Conservation (phyloP, 37 sponge, comb jelly and placozoan genomes). For the Aphrocallistes beatrix region DNA sequence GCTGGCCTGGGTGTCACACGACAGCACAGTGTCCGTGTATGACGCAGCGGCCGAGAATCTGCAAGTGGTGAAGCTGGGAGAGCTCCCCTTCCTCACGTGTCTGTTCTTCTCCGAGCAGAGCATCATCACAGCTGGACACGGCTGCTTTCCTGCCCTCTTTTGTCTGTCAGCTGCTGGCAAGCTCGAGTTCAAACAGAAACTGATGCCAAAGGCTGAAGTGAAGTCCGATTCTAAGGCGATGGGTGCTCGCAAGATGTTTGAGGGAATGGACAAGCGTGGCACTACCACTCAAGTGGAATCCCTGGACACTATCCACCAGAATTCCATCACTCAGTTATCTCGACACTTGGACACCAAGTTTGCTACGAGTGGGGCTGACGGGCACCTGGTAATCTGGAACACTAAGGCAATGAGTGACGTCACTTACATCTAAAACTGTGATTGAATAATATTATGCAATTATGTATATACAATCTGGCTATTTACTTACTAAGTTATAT, state of each 20-base stretch:
- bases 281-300: constrained; percentile 35
- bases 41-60: constrained; percentile 33
- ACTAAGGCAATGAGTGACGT: constrained; percentile 11
- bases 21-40: constrained; percentile 84
- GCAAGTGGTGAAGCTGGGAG: constrained; percentile 35
- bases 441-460: not conserved
- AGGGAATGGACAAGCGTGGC: constrained; percentile 72
- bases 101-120: constrained; percentile 70
- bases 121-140: constrained; percentile 77
- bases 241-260: constrained; percentile 97
- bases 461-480: no score
- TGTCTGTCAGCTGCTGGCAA: constrained; percentile 47
- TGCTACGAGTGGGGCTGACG: constrained; percentile 84
- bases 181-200: constrained; percentile 63
- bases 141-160: constrained; percentile 70
- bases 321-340: constrained; percentile 64
- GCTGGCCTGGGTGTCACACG: constrained; percentile 96
- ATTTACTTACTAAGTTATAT: no score
- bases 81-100: constrained; percentile 67
- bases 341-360: constrained; percentile 40
- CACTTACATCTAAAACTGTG: not conserved
- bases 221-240: constrained; percentile 28
- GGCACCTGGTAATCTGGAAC: constrained; percentile 77
- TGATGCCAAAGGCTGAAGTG: constrained; percentile 56
- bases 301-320: constrained; percentile 79